These are phyloP conservation scores for Eulemur rufifrons DNA, from an alignment of 2,113 vertebrate genomes.

Conservation along the genomic window DNA sequence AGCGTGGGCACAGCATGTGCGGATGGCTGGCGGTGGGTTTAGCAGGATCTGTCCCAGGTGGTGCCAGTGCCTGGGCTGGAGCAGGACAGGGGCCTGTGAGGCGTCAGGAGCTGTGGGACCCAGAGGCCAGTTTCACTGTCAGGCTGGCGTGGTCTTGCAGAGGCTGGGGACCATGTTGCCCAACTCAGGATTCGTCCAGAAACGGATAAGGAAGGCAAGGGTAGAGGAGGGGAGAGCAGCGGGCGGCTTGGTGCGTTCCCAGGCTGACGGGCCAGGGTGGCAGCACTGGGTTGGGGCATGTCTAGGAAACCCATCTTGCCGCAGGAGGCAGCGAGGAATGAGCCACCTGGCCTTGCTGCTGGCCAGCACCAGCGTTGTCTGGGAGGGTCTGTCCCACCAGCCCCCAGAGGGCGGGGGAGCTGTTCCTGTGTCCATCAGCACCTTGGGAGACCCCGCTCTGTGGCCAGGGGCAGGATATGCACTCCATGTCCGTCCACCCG, in stretches of 20 bases:
- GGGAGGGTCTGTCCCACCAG: not conserved
- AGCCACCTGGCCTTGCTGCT: too few species aligned
- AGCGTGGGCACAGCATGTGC: not conserved
- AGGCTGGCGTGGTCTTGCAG: not conserved
- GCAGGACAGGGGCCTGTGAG: not conserved
- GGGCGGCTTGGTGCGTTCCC: not conserved
- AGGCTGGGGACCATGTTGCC: not conserved
- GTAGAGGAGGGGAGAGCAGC: not conserved
- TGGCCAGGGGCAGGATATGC: not conserved
- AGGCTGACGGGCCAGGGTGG: not conserved
- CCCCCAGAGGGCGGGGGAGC: not conserved
- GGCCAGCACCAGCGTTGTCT: too few species aligned
- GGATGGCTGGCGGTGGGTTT: not conserved
- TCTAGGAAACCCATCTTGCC: not conserved
- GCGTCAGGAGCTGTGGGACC: not conserved
- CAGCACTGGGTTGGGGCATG: not conserved
- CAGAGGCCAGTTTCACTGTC: not conserved
- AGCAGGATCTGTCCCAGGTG: not conserved
- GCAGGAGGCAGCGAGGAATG: not conserved
- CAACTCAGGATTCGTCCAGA: not conserved
- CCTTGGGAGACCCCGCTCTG: not conserved
- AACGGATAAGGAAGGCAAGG: not conserved
- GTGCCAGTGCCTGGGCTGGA: not conserved
- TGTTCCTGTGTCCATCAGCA: not conserved
- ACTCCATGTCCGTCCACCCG: accelerated